Conservation (phyloP, 2,797 vertebrate genomes). For the Dromococcyx pavoninus region DNA sequence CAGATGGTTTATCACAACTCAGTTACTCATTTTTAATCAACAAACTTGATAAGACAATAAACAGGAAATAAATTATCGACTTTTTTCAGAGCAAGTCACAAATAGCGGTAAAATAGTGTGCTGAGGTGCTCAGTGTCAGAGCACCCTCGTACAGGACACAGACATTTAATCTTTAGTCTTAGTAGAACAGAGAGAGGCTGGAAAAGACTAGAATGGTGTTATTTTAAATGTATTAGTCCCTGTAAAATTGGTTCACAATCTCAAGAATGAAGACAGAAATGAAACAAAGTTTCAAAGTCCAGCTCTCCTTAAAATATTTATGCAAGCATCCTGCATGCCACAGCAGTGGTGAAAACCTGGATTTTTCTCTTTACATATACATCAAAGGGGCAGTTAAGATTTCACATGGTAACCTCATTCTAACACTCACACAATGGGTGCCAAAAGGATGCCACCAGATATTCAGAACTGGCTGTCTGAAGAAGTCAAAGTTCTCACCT, state of each 20-base stretch:
- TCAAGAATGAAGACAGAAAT: not conserved
- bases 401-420: not conserved
- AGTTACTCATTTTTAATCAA: not conserved
- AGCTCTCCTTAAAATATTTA: not conserved
- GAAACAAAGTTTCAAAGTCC: not conserved
- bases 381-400: not conserved
- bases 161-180: not conserved
- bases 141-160: not conserved
- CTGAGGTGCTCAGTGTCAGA: not conserved
- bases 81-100: not conserved
- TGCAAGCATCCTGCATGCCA: not conserved
- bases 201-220: not conserved
- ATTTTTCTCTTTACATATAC: not conserved
- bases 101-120: not conserved
- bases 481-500: conserved; percentile 75
- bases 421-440: not conserved
- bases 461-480: not conserved
- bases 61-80: not conserved
- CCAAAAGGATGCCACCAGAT: not conserved
- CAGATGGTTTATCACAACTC: not conserved
- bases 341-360: not conserved
- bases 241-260: not conserved
- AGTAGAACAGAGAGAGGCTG: not conserved
- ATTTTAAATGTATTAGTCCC: not conserved
- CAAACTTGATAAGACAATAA: not conserved